phyloP scores from a whole-genome alignment of 2,797 vertebrate genomes.

The Simalia tracyae region DNA sequence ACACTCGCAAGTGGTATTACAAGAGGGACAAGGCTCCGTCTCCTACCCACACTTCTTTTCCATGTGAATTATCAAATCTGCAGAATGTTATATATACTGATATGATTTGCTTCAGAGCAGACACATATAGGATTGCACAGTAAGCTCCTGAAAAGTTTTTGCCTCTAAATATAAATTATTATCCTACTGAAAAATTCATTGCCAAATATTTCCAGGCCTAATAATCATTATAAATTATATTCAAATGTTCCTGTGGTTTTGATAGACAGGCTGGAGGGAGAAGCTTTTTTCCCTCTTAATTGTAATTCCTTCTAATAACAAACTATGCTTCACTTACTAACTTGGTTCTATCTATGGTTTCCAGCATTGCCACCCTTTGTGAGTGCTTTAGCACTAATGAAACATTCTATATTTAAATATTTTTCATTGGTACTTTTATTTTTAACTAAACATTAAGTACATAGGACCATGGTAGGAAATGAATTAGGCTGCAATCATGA shows the following conservation, averaged over 20 bases:
- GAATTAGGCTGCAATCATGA: conserved; percentile 26
- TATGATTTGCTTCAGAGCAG: background rate
- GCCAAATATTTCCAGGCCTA: conserved; percentile 47
- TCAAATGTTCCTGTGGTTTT: conserved; percentile 60
- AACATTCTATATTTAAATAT: conserved; percentile 68
- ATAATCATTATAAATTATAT: conserved; percentile 67
- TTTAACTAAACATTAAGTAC: conserved; percentile 55
- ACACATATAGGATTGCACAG: background rate
- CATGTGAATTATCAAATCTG: background rate
- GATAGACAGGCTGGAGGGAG: conserved; percentile 46
- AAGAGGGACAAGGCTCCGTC: no score
- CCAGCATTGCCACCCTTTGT: conserved; percentile 22
- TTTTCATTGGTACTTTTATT: conserved; percentile 54
- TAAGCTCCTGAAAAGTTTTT: conserved; percentile 37
- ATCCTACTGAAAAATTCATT: conserved; percentile 39
- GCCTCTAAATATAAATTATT: conserved; percentile 32
- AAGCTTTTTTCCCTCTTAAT: conserved; percentile 65
- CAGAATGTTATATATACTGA: background rate
- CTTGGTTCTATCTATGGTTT: conserved; percentile 34
- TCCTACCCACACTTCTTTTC: background rate
- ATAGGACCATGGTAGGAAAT: conserved; percentile 41
- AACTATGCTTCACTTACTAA: background rate
- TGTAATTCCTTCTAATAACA: conserved; percentile 62
- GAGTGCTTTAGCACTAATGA: conserved; percentile 68
- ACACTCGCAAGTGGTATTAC: no score